A percentile compares a stretch with the other conserved stretches of the same genome.
phyloP scores from a whole-genome alignment of 2,888 invertebrate species.

The Polydrusus pterygomalis region DNA sequence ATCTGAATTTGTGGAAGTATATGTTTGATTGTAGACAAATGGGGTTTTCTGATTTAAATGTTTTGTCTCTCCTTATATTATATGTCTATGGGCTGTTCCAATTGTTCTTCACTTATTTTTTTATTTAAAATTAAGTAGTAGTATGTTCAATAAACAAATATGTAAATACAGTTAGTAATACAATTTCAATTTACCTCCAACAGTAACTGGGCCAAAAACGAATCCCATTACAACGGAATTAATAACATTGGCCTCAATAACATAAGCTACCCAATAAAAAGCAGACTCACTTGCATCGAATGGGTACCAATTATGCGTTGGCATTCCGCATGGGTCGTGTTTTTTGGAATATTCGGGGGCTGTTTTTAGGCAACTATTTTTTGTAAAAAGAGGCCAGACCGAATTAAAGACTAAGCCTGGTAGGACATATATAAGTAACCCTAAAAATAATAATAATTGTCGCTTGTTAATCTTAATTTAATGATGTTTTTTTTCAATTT shows the following conservation, averaged over 20 bases:
- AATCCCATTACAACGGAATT: constrained; percentile 24
- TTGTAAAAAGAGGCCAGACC: constrained; percentile 27
- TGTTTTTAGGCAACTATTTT: constrained; percentile 17
- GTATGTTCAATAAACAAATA: too few species aligned
- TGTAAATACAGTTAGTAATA: too few species aligned
- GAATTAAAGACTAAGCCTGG: constrained; percentile 29
- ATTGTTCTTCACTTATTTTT: too few species aligned
- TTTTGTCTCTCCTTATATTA: too few species aligned
- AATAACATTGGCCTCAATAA: constrained; percentile 28
- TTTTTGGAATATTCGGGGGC: constrained; percentile 27
- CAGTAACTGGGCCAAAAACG: constrained; percentile 13
- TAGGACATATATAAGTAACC: constrained; percentile 20
- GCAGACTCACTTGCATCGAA: constrained; percentile 29
- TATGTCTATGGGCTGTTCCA: too few species aligned
- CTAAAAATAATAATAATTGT: background rate
- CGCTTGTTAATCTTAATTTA: too few species aligned
- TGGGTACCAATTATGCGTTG: constrained; percentile 36
- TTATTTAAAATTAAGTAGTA: too few species aligned
- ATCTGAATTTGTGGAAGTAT: too few species aligned
- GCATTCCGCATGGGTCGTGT: constrained; percentile 44
- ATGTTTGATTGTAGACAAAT: too few species aligned
- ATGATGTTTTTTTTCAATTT: too few species aligned
- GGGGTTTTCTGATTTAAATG: too few species aligned
- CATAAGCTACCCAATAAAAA: constrained; percentile 29
- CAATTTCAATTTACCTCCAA: constrained; percentile 14